These are phyloP conservation scores for Epistrophella euchroma DNA, from an alignment of 2,888 invertebrate species.

Conservation along the genomic window DNA sequence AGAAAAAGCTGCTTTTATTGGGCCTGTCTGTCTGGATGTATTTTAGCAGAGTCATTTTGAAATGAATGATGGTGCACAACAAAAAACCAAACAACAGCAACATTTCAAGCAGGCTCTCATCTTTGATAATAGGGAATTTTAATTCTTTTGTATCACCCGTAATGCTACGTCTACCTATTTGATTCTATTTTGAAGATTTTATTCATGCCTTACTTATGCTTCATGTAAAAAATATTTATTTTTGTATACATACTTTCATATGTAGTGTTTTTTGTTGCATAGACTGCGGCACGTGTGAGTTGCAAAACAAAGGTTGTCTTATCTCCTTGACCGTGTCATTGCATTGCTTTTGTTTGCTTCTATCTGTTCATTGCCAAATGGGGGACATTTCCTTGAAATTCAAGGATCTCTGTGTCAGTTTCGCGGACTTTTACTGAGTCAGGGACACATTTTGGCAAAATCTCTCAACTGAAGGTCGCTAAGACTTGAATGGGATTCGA, in stretches of 20 bases:
- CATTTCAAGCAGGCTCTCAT: constrained; percentile 82
- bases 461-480: constrained; percentile 42
- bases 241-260: neutral
- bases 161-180: neutral
- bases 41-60: constrained; percentile 4
- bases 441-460: constrained; percentile 76
- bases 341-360: constrained; percentile 60
- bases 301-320: constrained; percentile 70
- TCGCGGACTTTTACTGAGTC: constrained; percentile 73
- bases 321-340: constrained; percentile 81
- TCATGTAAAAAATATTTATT: no score
- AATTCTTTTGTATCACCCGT: neutral
- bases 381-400: constrained; percentile 81
- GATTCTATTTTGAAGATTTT: no score
- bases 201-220: no score
- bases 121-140: neutral
- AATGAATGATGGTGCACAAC: constrained; percentile 78
- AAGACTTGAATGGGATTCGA: constrained; percentile 49
- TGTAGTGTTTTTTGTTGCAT: neutral
- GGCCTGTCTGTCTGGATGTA: neutral
- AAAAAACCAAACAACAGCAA: constrained; percentile 83
- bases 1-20: neutral
- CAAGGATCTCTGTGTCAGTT: constrained; percentile 79
- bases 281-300: constrained; percentile 16
- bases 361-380: constrained; percentile 80